Evolutionary conservation across 2,888 invertebrate species (phyloP).

Genomic region (Apotomis betuletana): DNA sequence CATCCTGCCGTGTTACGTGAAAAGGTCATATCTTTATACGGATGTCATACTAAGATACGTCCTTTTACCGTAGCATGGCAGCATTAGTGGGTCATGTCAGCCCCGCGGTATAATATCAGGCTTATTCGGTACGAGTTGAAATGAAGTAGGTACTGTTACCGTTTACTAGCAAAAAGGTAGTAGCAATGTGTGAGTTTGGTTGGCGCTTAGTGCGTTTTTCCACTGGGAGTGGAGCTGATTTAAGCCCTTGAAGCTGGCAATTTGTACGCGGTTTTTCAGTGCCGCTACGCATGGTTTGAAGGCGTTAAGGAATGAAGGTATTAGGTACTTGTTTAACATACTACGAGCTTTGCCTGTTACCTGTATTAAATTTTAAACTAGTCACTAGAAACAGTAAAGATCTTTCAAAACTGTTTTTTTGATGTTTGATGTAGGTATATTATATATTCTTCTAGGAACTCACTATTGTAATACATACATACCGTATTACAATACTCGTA

Average conservation of each 20-base stretch:
- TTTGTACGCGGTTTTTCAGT: constrained; percentile 43
- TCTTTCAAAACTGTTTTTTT: no score
- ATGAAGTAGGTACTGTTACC: constrained; percentile 17
- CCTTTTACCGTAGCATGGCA: no score
- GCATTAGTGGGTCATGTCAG: constrained; percentile 35
- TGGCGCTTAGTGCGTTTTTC: constrained; percentile 15
- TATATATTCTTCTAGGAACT: no score
- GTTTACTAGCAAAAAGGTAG: not conserved
- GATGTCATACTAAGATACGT: no score
- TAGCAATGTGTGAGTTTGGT: constrained; percentile 2
- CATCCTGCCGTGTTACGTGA: no score
- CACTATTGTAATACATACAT: no score
- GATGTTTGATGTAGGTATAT: not conserved
- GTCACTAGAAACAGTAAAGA: not conserved
- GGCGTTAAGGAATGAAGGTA: not conserved
- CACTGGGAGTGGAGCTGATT: constrained; percentile 54
- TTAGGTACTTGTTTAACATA: not conserved
- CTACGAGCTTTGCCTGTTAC: not conserved
- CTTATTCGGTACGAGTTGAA: constrained; percentile 22
- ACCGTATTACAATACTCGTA: no score
- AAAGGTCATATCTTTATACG: no score
- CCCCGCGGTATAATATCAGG: constrained; percentile 32
- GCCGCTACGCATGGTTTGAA: constrained; percentile 8
- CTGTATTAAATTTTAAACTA: no score
- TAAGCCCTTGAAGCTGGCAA: constrained; percentile 58